phyloP scores from a whole-genome alignment of 2,888 invertebrate genomes.

The Drosophila pegasa region DNA sequence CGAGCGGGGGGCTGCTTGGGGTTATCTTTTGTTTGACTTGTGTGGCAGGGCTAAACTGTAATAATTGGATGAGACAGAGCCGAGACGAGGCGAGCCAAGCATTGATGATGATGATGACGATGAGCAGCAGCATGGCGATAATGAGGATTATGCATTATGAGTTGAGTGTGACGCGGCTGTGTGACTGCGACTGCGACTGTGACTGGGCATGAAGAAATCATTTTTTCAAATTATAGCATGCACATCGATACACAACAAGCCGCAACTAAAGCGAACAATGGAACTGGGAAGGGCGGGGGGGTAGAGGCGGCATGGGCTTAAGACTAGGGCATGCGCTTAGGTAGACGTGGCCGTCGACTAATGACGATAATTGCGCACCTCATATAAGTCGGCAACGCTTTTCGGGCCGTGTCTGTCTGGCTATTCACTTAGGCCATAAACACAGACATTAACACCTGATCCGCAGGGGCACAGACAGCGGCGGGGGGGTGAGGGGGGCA shows the following conservation, averaged over 20 bases:
- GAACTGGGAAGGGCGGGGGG: neutral
- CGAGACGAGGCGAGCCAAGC: constrained; percentile 24
- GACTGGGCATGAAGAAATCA: constrained; percentile 77
- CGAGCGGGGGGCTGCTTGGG: neutral
- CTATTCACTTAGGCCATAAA: constrained; percentile 73
- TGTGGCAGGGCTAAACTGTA: constrained; percentile 76
- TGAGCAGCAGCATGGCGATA: constrained; percentile 30
- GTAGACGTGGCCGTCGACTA: constrained; percentile 39
- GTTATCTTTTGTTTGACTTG: constrained; percentile 73
- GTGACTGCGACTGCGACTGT: constrained; percentile 63
- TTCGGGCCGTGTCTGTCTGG: constrained; percentile 26
- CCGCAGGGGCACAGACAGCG: constrained; percentile 17
- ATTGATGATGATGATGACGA: constrained; percentile 30
- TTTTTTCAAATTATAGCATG: constrained; percentile 80
- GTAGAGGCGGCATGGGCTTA: neutral
- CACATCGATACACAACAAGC: constrained; percentile 83
- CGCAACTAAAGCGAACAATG: constrained; percentile 81
- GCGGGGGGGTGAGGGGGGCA: neutral
- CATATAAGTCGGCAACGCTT: constrained; percentile 62
- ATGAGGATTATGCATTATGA: constrained; percentile 62
- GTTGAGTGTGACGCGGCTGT: constrained; percentile 55
- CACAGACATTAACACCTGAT: constrained; percentile 83
- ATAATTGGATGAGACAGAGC: constrained; percentile 70
- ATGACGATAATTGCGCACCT: constrained; percentile 73
- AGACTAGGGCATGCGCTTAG: constrained; percentile 8